phyloP scores from a whole-genome alignment of 2,888 invertebrate species.

The Ophion ellenae region DNA sequence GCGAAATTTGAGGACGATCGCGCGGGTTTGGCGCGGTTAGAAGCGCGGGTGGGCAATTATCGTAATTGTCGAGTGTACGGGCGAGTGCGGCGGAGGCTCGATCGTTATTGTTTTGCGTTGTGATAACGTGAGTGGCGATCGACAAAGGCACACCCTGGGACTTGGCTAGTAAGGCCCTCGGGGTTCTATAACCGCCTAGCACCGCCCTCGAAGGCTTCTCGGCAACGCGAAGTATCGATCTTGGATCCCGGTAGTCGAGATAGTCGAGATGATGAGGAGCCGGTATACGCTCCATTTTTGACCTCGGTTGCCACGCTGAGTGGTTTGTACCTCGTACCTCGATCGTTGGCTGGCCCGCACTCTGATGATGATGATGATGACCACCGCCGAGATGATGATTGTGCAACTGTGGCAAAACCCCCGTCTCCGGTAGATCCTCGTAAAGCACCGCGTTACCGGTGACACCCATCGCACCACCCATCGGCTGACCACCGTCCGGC shows the following conservation, averaged over 20 bases:
- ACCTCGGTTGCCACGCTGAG: constrained; percentile 74
- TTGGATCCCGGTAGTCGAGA: constrained; percentile 82
- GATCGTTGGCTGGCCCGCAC: constrained; percentile 79
- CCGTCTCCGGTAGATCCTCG: constrained; percentile 91
- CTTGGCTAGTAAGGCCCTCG: constrained; percentile 77
- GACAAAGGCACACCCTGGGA: constrained; percentile 76
- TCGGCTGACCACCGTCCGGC: constrained; percentile 82
- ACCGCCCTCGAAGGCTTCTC: constrained; percentile 80
- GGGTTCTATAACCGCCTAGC: constrained; percentile 80
- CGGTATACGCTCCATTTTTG: constrained; percentile 71
- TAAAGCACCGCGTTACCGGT: constrained; percentile 87
- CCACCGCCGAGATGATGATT: constrained; percentile 73
- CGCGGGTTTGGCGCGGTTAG: not conserved
- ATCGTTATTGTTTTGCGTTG: constrained; percentile 44
- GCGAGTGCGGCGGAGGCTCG: constrained; percentile 11
- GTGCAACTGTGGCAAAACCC: constrained; percentile 84
- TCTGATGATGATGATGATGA: constrained; percentile 61
- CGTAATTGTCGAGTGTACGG: constrained; percentile 56
- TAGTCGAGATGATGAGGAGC: constrained; percentile 81
- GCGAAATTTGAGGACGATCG: constrained; percentile 14
- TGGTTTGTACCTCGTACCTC: constrained; percentile 79
- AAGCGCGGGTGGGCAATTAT: constrained; percentile 10
- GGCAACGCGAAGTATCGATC: constrained; percentile 79
- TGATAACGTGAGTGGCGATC: constrained; percentile 73
- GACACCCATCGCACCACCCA: constrained; percentile 74